A percentile compares a stretch with the other conserved stretches of the same genome.
Evolutionary conservation across 1,140 invertebrate species (phyloP).

Genomic region (Lepidurus packardi): DNA sequence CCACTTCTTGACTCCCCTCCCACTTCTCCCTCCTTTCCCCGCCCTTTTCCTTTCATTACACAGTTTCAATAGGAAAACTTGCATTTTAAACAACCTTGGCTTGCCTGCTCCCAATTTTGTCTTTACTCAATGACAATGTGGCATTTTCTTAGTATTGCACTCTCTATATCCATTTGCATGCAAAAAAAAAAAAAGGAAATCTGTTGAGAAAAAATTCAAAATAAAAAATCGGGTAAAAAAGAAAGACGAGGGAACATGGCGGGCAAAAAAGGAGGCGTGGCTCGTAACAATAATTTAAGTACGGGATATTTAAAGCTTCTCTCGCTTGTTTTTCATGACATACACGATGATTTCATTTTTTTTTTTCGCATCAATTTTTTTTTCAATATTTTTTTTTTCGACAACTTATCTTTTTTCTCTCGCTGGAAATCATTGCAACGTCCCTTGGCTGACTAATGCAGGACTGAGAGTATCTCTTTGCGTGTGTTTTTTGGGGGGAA

Average conservation of each 20-base stretch:
- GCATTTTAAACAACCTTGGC: not conserved
- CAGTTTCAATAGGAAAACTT: not conserved
- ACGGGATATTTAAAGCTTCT: constrained; percentile 19
- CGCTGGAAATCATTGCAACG: not conserved
- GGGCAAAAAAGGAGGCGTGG: not conserved
- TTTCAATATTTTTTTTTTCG: not conserved
- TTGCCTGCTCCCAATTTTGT: not conserved
- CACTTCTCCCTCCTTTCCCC: too few relatives aligned
- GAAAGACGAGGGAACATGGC: not conserved
- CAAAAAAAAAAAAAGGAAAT: not conserved
- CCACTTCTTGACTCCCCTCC: too few relatives aligned
- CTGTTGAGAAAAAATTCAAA: not conserved
- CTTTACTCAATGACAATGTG: constrained; percentile 13
- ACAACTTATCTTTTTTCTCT: not conserved
- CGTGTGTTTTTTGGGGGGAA: not conserved
- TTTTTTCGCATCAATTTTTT: not conserved
- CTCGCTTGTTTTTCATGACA: not conserved
- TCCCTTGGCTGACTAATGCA: constrained; percentile 21
- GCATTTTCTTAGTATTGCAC: not conserved
- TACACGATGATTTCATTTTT: not conserved
- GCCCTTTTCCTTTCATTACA: not conserved
- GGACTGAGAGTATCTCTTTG: constrained; percentile 21
- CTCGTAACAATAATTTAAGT: constrained; percentile 16
- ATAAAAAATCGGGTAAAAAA: not conserved
- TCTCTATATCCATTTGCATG: not conserved